phyloP scores from a whole-genome alignment of 2,113 vertebrate species.

The Dicentrarchus labrax region DNA sequence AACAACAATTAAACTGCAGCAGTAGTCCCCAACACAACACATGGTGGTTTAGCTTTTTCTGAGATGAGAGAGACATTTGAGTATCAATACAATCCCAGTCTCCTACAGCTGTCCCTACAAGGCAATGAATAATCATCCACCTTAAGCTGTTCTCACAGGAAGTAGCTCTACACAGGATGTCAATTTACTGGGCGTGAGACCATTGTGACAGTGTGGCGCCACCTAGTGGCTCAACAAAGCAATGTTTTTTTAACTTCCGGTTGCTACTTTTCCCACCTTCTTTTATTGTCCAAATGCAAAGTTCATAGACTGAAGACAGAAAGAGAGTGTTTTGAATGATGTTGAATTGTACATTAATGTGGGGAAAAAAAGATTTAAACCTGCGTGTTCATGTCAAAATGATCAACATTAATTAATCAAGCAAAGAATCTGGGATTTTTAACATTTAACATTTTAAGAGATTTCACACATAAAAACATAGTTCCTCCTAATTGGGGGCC shows the following conservation, averaged over 20 bases:
- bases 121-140: background rate
- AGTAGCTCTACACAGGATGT: background rate
- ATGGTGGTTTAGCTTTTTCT: background rate
- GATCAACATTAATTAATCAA: background rate
- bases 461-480: background rate
- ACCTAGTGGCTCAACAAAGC: slow-evolving; percentile 4
- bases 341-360: background rate
- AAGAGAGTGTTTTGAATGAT: background rate
- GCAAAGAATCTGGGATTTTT: background rate
- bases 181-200: too few species aligned
- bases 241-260: background rate
- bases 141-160: background rate
- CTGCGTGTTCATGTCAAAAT: too few species aligned
- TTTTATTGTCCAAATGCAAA: background rate
- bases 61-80: background rate
- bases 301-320: background rate
- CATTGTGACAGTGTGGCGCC: background rate
- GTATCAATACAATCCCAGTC: background rate
- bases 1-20: background rate
- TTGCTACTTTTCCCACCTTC: background rate
- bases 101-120: background rate
- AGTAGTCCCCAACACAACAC: too few species aligned
- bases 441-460: background rate
- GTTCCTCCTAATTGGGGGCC: background rate
- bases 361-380: background rate